These are phyloP conservation scores for Oreochromis grahami DNA, from an alignment of 2,797 vertebrate genomes.

Conservation along the genomic window DNA sequence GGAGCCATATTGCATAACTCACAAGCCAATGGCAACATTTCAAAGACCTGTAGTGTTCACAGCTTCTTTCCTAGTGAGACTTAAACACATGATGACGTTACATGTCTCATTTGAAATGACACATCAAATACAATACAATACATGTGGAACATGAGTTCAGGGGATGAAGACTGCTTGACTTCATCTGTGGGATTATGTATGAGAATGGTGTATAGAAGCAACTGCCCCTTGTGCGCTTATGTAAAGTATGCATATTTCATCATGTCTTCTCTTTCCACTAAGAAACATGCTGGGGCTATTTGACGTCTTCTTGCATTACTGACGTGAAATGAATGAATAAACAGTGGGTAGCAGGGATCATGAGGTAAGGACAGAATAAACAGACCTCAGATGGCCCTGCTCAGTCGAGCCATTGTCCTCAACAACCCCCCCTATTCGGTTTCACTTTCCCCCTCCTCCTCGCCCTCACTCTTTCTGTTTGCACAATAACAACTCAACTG, in stretches of 20 bases:
- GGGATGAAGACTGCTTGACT: background rate
- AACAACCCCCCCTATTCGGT: constrained; percentile 35
- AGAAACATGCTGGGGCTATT: background rate
- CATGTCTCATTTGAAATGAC: background rate
- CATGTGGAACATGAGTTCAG: background rate
- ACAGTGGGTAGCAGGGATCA: constrained; percentile 10
- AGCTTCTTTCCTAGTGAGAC: background rate
- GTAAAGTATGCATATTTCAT: background rate
- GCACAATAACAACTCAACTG: constrained; percentile 47
- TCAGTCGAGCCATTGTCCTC: constrained; percentile 55
- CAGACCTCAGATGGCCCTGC: constrained; percentile 50
- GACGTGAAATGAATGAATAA: constrained; percentile 34
- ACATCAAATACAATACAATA: background rate
- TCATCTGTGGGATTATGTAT: background rate
- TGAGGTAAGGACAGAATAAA: constrained; percentile 52
- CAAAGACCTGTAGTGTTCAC: background rate
- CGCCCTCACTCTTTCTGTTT: background rate
- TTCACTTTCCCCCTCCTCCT: background rate
- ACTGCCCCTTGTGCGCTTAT: background rate
- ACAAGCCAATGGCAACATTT: background rate
- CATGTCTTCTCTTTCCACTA: background rate
- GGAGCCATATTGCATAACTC: background rate
- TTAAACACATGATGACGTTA: background rate
- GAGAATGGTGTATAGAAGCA: background rate
- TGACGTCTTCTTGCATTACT: background rate